Evolutionary conservation across 1,140 invertebrate species (phyloP).

Genomic region (Bombus terrestris): DNA sequence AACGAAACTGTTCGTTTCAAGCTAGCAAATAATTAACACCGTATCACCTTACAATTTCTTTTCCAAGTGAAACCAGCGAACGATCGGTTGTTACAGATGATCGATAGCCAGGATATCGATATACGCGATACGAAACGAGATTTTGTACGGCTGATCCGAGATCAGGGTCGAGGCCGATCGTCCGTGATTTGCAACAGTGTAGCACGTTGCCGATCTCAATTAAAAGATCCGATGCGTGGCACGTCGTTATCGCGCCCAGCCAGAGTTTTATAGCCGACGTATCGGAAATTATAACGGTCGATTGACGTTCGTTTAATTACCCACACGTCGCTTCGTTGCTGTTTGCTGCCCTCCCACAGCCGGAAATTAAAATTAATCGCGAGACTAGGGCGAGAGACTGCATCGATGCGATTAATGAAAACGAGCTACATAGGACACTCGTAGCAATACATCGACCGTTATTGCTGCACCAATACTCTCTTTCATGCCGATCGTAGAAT

Average conservation of each 20-base stretch:
- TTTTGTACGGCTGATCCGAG: not conserved
- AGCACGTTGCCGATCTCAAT: not conserved
- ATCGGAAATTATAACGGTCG: slow-evolving; percentile 17
- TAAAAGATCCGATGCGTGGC: slow-evolving; percentile 8
- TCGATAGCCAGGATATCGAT: not conserved
- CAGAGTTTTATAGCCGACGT: not conserved
- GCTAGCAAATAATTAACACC: not conserved
- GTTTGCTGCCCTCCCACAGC: not conserved
- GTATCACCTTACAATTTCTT: not conserved
- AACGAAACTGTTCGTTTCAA: not conserved
- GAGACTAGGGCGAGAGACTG: not conserved
- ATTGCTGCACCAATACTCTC: not conserved
- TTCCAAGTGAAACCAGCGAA: not conserved
- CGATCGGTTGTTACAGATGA: not conserved
- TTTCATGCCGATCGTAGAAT: no score
- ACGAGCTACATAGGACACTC: not conserved
- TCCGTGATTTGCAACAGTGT: slow-evolving; percentile 17
- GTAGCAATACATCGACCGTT: not conserved
- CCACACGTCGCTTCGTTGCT: not conserved
- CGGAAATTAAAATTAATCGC: slow-evolving; percentile 42
- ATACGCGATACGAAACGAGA: not conserved
- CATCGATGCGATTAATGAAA: slow-evolving; percentile 17
- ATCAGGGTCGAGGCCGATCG: slow-evolving; percentile 9
- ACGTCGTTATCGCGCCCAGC: not conserved
- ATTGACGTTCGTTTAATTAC: slow-evolving; percentile 37